Percentiles rank a stretch among this genome's conserved stretches.
These are phyloP conservation scores for Minunthozetes semirufus DNA, from an alignment of 2,888 invertebrate species.

Conservation along the genomic window DNA sequence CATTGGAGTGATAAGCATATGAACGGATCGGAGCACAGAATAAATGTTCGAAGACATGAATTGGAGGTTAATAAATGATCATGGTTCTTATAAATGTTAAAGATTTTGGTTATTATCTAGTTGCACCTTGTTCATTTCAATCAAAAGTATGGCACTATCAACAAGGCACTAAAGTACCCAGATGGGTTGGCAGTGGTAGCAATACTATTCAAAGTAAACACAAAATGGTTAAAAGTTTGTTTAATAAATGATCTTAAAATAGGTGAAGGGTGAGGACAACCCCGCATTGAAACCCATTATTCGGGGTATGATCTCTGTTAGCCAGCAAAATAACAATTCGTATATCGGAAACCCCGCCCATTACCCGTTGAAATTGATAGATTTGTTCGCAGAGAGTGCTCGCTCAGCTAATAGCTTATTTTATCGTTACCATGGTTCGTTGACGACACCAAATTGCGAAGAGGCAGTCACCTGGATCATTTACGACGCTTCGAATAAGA, in stretches of 20 bases:
- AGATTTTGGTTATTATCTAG: neutral
- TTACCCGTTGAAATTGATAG: too few relatives aligned
- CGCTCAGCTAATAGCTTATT: neutral
- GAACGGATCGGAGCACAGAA: slow-evolving; percentile 26
- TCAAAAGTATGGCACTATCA: neutral
- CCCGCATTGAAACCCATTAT: slow-evolving; percentile 16
- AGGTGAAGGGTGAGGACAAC: slow-evolving; percentile 21
- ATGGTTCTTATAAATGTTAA: too few relatives aligned
- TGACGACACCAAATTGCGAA: slow-evolving; percentile 25
- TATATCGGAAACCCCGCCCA: too few relatives aligned
- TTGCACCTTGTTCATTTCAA: slow-evolving; percentile 32
- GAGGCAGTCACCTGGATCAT: slow-evolving; percentile 32
- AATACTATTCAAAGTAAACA: slow-evolving; percentile 6
- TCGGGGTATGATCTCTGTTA: neutral
- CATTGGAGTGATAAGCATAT: slow-evolving; percentile 29
- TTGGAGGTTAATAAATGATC: too few relatives aligned
- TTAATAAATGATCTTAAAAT: neutral
- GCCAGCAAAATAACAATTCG: too few relatives aligned
- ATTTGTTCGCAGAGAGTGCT: neutral
- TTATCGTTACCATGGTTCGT: slow-evolving; percentile 31
- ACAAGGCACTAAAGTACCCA: neutral
- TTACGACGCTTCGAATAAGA: neutral
- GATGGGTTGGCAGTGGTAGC: slow-evolving; percentile 27
- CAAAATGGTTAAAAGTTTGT: too few relatives aligned
- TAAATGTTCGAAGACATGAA: neutral